These are phyloP conservation scores for Microcebus murinus DNA, from an alignment of 2,113 vertebrate genomes.

Conservation along the genomic window DNA sequence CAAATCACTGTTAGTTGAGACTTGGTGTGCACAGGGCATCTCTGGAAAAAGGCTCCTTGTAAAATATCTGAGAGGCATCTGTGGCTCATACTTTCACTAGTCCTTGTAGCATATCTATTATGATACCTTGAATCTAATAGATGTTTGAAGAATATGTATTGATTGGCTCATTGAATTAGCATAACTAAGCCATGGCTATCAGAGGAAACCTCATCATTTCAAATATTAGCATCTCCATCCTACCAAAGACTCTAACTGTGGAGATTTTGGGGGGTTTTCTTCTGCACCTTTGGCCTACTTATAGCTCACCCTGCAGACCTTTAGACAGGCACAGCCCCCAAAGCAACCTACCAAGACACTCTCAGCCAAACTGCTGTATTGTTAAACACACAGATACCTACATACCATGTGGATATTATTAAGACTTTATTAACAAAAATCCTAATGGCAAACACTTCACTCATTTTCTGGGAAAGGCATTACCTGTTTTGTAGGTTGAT, in stretches of 20 bases:
- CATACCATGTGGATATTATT: background rate
- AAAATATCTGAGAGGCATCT: no score
- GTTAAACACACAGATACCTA: background rate
- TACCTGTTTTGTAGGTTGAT: background rate
- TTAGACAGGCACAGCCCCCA: background rate
- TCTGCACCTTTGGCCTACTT: no score
- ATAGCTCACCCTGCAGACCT: background rate
- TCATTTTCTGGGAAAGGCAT: background rate
- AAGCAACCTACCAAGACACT: background rate
- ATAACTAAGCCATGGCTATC: background rate
- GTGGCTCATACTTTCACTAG: background rate
- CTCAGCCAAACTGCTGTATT: rapidly evolving
- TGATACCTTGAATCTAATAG: no score
- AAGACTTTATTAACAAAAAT: background rate
- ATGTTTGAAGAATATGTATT: background rate
- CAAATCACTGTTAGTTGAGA: background rate
- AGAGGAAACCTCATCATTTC: background rate
- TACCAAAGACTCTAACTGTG: no score
- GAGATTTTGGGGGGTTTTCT: background rate
- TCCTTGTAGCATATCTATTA: no score
- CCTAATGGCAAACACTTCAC: background rate
- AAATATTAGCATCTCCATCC: background rate
- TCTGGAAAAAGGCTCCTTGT: background rate
- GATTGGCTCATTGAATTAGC: no score
- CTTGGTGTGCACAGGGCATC: no score